A percentile compares a stretch with the other conserved stretches of the same genome.
Evolutionary conservation across 1,140 invertebrate genomes (phyloP).

Genomic region (Aethina tumida): DNA sequence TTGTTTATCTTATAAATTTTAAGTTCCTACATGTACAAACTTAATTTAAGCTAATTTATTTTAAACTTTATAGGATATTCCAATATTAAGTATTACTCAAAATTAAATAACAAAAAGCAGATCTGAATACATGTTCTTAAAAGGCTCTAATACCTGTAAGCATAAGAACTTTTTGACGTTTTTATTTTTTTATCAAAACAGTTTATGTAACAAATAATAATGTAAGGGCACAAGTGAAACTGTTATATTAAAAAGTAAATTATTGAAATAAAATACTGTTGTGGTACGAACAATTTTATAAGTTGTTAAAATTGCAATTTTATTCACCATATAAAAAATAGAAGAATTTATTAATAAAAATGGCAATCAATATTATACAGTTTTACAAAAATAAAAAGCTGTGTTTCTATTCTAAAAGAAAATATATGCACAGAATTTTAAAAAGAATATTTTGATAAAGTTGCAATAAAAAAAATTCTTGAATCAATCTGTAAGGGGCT

Average conservation of each 20-base stretch:
- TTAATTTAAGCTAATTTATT: too few relatives aligned
- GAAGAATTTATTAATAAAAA: constrained; percentile 18
- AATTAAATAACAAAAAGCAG: too few relatives aligned
- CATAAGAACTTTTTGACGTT: neutral
- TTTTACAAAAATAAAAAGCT: constrained; percentile 31
- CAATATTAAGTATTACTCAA: too few relatives aligned
- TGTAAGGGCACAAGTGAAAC: constrained; percentile 34
- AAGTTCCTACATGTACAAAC: too few relatives aligned
- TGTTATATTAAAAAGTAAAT: constrained; percentile 27
- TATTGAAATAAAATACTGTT: constrained; percentile 27
- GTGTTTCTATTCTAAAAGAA: constrained; percentile 35
- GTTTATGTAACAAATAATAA: constrained; percentile 21
- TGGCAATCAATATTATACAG: constrained; percentile 34
- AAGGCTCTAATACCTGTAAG: neutral
- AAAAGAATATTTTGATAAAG: constrained; percentile 35
- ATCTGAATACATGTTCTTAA: neutral
- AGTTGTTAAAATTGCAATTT: constrained; percentile 31
- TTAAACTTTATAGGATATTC: too few relatives aligned
- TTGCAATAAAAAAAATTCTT: constrained; percentile 29
- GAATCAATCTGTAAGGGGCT: neutral
- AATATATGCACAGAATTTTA: constrained; percentile 32
- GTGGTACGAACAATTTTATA: constrained; percentile 26
- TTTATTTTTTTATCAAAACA: constrained; percentile 9
- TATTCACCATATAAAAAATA: constrained; percentile 19
- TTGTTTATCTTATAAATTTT: too few relatives aligned